These are phyloP conservation scores for Grapholita molesta DNA, from an alignment of 1,140 invertebrate genomes.

Conservation along the genomic window DNA sequence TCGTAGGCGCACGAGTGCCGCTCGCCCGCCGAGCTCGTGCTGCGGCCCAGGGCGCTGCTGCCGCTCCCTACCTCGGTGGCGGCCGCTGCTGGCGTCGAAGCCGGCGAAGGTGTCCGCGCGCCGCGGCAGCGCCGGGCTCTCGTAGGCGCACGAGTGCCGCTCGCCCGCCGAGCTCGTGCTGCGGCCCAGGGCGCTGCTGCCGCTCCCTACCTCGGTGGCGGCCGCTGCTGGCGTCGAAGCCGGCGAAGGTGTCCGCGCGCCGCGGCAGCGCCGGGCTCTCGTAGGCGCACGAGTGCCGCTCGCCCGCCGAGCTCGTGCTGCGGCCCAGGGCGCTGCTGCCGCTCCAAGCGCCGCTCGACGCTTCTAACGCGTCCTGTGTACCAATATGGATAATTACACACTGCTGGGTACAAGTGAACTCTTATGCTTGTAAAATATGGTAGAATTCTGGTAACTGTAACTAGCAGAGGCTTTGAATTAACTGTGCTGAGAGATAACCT, in stretches of 20 bases:
- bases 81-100: constrained; percentile 84
- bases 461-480: too few species aligned
- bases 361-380: constrained; percentile 37
- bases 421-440: too few species aligned
- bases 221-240: constrained; percentile 86
- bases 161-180: constrained; percentile 96
- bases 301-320: constrained; percentile 95
- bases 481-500: too few species aligned
- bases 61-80: background rate
- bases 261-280: constrained; percentile 91
- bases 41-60: constrained; percentile 85
- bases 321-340: constrained; percentile 87
- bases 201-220: too few species aligned
- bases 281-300: constrained; percentile 90
- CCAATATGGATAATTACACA: background rate
- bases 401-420: too few species aligned
- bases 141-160: constrained; percentile 89
- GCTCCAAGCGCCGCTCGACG: constrained; percentile 34
- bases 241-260: constrained; percentile 96
- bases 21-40: constrained; percentile 95
- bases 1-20: constrained; percentile 91
- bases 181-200: constrained; percentile 86
- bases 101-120: constrained; percentile 97
- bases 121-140: constrained; percentile 90
- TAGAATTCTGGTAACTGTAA: too few species aligned